These are phyloP conservation scores for Clusia tigrina DNA, from an alignment of 2,888 invertebrate genomes.

Conservation along the genomic window DNA sequence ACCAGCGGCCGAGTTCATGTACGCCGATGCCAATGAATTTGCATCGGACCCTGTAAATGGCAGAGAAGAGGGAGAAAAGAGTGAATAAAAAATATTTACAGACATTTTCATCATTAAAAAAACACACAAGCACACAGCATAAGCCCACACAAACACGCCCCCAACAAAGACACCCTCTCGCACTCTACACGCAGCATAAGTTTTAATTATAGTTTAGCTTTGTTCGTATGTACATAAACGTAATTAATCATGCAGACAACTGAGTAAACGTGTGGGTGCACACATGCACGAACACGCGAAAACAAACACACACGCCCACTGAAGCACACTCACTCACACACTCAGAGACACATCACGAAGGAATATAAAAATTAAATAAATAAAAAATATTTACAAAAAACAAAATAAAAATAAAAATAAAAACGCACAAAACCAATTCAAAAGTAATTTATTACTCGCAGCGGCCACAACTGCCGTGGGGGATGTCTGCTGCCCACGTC, in stretches of 20 bases:
- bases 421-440: neutral
- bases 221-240: neutral
- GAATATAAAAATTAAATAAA: neutral
- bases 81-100: neutral
- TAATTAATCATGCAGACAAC: conserved; percentile 8
- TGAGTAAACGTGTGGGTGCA: too few species aligned
- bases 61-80: conserved; percentile 19
- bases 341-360: neutral
- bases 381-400: neutral
- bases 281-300: too few species aligned
- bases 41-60: conserved; percentile 58
- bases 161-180: neutral
- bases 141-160: neutral
- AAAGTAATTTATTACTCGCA: conserved; percentile 3
- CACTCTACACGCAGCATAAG: neutral
- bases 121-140: neutral
- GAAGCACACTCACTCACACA: neutral
- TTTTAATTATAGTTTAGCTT: neutral
- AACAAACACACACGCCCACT: neutral
- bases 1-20: conserved; percentile 67
- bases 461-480: neutral
- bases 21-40: conserved; percentile 70
- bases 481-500: neutral
- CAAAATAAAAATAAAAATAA: neutral
- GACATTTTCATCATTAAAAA: neutral